Conservation (phyloP, 2,113 vertebrate species). For the Bungarus multicinctus region DNA sequence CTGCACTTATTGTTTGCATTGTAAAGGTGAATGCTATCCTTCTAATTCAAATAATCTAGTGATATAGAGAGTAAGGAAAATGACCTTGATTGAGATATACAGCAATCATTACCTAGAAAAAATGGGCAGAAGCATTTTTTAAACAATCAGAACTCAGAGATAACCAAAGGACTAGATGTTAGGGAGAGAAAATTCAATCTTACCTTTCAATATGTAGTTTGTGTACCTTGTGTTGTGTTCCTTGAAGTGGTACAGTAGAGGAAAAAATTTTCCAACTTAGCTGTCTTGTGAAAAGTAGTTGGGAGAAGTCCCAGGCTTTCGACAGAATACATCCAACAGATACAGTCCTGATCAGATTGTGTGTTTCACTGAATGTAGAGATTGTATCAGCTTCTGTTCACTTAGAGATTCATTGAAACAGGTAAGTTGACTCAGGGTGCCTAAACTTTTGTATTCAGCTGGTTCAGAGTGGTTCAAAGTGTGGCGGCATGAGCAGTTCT, state of each 20-base stretch:
- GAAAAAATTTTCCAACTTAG: not conserved
- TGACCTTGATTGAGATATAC: not conserved
- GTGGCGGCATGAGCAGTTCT: not conserved
- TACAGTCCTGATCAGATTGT: not conserved
- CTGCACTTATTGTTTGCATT: not conserved
- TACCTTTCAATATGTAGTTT: not conserved
- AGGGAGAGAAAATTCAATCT: not conserved
- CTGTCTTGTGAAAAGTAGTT: not conserved
- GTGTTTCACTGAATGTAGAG: not conserved
- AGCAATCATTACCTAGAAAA: not conserved
- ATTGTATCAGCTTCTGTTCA: not conserved
- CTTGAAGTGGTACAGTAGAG: not conserved
- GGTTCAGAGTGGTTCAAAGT: not conserved
- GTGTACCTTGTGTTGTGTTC: not conserved
- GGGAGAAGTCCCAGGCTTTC: not conserved
- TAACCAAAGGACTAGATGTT: not conserved
- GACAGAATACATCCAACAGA: fast-evolving
- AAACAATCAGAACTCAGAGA: not conserved
- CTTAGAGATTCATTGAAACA: not conserved
- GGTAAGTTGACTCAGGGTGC: not conserved
- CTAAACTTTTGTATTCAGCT: not conserved
- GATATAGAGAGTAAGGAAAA: not conserved
- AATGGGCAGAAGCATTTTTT: not conserved
- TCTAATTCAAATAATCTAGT: not conserved
- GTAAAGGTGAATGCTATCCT: not conserved